These are phyloP conservation scores for Esperia sulphurella DNA, from an alignment of 2,888 invertebrate species.

Conservation along the genomic window DNA sequence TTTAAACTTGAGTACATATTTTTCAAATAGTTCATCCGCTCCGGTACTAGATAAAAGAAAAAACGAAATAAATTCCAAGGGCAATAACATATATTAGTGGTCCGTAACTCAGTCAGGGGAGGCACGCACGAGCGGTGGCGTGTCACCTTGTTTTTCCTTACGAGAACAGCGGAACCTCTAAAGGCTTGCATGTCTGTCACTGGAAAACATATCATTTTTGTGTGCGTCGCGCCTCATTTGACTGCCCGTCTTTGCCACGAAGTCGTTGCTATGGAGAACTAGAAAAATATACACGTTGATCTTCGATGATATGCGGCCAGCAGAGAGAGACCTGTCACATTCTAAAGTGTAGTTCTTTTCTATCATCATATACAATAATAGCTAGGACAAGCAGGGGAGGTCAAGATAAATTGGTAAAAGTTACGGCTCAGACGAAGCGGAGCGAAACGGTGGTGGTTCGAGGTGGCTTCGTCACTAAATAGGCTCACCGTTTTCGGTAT, in stretches of 20 bases:
- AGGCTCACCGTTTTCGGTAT: constrained; percentile 71
- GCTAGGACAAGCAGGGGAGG: constrained; percentile 43
- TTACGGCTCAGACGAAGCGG: constrained; percentile 47
- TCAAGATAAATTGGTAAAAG: constrained; percentile 44
- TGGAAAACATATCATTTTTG: constrained; percentile 60
- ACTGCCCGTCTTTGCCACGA: constrained; percentile 55
- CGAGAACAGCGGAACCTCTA: constrained; percentile 42
- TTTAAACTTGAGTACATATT: constrained; percentile 3
- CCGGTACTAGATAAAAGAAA: constrained; percentile 16
- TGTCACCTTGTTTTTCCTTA: constrained; percentile 46
- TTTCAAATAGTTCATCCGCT: constrained; percentile 21
- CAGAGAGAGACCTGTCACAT: constrained; percentile 43
- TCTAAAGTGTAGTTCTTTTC: constrained; percentile 34
- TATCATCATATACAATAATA: constrained; percentile 30
- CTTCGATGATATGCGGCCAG: constrained; percentile 46
- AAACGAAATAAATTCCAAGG: constrained; percentile 22
- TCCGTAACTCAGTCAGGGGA: constrained; percentile 31
- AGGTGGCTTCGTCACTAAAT: constrained; percentile 69
- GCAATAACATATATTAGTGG: constrained; percentile 36
- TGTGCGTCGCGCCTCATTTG: constrained; percentile 61
- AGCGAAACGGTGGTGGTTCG: constrained; percentile 56
- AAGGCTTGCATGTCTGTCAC: constrained; percentile 48
- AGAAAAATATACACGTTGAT: constrained; percentile 61
- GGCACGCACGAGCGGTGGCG: constrained; percentile 39
- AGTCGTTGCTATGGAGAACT: constrained; percentile 56